These are phyloP conservation scores for Adrianichthys oophorus DNA, from an alignment of 2,797 vertebrate genomes.

Conservation along the genomic window DNA sequence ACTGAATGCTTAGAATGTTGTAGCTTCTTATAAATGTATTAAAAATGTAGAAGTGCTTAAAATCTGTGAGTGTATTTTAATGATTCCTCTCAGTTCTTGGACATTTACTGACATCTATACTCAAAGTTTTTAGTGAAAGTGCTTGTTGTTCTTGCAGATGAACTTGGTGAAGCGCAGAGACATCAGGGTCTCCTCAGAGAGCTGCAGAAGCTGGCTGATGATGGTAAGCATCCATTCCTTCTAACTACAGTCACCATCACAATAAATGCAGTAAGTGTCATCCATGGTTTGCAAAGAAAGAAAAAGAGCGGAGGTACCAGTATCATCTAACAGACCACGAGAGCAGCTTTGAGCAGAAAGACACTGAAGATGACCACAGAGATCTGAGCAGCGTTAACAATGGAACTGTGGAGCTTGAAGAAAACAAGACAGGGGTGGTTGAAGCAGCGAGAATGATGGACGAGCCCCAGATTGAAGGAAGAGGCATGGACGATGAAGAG, in stretches of 20 bases:
- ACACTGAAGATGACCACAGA: constrained; percentile 39
- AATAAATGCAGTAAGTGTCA: neutral
- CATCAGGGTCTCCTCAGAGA: constrained; percentile 79
- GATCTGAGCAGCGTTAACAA: constrained; percentile 8
- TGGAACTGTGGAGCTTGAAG: constrained; percentile 16
- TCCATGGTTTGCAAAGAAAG: constrained; percentile 57
- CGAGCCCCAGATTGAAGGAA: constrained; percentile 48
- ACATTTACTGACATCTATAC: too few relatives aligned
- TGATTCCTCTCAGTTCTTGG: too few relatives aligned
- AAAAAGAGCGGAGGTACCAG: constrained; percentile 46
- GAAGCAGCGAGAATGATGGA: constrained; percentile 47
- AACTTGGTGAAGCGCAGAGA: constrained; percentile 71
- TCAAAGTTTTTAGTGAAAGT: too few relatives aligned
- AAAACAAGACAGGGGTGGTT: constrained; percentile 17
- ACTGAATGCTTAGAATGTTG: too few relatives aligned
- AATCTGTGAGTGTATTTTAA: too few relatives aligned
- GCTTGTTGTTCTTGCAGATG: constrained; percentile 59
- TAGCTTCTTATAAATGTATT: too few relatives aligned
- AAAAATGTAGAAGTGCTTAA: too few relatives aligned
- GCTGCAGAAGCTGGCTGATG: constrained; percentile 75
- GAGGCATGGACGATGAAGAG: constrained; percentile 50
- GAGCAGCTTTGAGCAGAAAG: constrained; percentile 34
- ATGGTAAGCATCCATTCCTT: constrained; percentile 54
- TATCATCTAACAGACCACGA: constrained; percentile 55
- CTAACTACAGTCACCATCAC: neutral